Base-by-base conservation (phyloP, 2,888 invertebrate genomes). In the Cybosia mesomella region DNA sequence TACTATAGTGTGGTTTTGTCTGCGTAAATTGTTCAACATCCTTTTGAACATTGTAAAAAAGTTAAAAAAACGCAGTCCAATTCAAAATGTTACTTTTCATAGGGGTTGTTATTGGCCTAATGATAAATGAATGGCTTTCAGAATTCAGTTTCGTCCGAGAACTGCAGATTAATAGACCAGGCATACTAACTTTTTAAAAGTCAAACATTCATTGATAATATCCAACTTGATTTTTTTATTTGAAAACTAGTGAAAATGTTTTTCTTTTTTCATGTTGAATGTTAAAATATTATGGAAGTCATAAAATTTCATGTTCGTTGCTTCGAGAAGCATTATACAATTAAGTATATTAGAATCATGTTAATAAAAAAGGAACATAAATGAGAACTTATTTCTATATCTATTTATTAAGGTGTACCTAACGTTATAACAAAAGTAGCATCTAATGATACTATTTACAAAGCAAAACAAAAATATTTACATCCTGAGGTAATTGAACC, bases 401-500 rank as follows among this genome's bases (percentile, higher is more conserved):
- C 49, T 62, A 15, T 53, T 53, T 32, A 53, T 4, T 34, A 10
- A 58, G 22, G 58, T 34, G 58, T 53, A 43, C 57, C 58, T 68
- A 64, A 39, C 5, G 18, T 61, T 34, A 57, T 32, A 58, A 58
- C 43, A 65, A 36, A 64, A 34, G 43, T 58, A 66, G 15, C n/a
- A 54, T 59, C 61, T 57, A 61, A 54, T 18, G 43, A 61, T 53
- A 62, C 66, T 80, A 82, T 82, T 67, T 81, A 81, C 82, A 82
- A 60, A 76, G 39, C 49, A 66, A 75, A 67, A 73, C 53, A 71
- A 73, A 69, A 70, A 62, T 80, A 80, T 80, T 73, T 80, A 81
- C 76, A 81, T 65, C 64, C 39, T 78, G 80, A 89, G 89, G 89
- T 89, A 89, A 83, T 82, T 69, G 39, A 70, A 73, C 71, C 75